Evolutionary conservation across 35 echinoderm and acorn worm genomes (phyloP).

Genomic region (Ophiothrix spiculata): DNA sequence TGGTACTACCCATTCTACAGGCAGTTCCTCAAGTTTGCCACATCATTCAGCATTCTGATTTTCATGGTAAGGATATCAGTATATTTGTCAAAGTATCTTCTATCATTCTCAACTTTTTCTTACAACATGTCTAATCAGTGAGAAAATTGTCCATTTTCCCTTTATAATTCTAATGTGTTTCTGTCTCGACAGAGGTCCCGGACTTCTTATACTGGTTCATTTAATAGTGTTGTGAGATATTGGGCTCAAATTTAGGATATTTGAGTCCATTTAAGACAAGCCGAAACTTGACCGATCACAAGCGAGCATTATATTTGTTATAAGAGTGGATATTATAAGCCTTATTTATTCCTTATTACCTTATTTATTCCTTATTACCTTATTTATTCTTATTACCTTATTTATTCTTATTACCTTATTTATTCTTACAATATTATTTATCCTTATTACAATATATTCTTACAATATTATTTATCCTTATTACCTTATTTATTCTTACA

Average conservation of each 20-base stretch:
- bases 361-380: too few relatives aligned
- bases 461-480: too few relatives aligned
- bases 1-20: slow-evolving; percentile 98
- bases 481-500: too few relatives aligned
- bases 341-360: too few relatives aligned
- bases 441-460: too few relatives aligned
- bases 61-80: slow-evolving; percentile 90
- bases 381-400: background rate
- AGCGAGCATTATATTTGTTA: background rate
- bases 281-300: background rate
- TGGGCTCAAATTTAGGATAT: too few relatives aligned
- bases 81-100: slow-evolving; percentile 85
- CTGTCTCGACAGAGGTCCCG: too few relatives aligned
- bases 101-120: slow-evolving; percentile 83
- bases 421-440: background rate
- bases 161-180: too few relatives aligned
- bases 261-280: background rate
- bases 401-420: background rate
- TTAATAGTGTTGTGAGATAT: too few relatives aligned
- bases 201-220: too few relatives aligned
- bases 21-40: slow-evolving; percentile 87
- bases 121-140: too few relatives aligned
- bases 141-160: too few relatives aligned
- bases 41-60: slow-evolving; percentile 86
- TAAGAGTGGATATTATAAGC: background rate